These are phyloP conservation scores for Egretta garzetta DNA, from an alignment of 2,113 vertebrate species.

Conservation along the genomic window DNA sequence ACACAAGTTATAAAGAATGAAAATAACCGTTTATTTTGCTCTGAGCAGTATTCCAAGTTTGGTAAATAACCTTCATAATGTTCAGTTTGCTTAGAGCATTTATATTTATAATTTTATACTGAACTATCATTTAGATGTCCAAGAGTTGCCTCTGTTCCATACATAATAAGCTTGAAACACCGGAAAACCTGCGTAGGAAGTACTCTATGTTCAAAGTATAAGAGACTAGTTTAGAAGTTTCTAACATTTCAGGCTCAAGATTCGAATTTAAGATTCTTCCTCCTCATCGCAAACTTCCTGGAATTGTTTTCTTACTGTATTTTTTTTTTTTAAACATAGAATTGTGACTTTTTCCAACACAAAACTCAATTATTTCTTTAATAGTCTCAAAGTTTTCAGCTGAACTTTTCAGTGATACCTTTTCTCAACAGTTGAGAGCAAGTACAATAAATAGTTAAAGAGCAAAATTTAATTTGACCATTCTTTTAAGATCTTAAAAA, in stretches of 20 bases:
- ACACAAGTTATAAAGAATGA: background rate
- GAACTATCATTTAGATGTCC: background rate
- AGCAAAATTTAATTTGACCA: background rate
- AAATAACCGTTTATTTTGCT: background rate
- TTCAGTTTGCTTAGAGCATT: background rate
- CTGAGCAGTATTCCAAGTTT: background rate
- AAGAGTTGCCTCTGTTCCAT: background rate
- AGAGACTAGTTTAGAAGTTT: background rate
- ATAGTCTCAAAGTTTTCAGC: background rate
- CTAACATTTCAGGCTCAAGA: background rate
- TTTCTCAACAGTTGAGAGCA: background rate
- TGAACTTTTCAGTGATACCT: background rate
- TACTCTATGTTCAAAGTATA: background rate
- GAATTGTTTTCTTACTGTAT: background rate
- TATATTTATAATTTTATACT: background rate
- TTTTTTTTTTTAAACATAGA: background rate
- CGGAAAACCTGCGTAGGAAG: background rate
- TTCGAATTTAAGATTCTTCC: background rate
- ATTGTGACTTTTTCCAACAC: background rate
- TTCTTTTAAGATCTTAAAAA: background rate
- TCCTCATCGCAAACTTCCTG: background rate
- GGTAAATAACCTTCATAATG: background rate
- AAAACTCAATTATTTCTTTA: background rate
- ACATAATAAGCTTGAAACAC: background rate
- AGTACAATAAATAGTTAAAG: background rate